Percentiles rank a stretch among this genome's conserved stretches.
These are phyloP conservation scores for Camponotus floridanus DNA, from an alignment of 1,140 invertebrate genomes.

Conservation along the genomic window DNA sequence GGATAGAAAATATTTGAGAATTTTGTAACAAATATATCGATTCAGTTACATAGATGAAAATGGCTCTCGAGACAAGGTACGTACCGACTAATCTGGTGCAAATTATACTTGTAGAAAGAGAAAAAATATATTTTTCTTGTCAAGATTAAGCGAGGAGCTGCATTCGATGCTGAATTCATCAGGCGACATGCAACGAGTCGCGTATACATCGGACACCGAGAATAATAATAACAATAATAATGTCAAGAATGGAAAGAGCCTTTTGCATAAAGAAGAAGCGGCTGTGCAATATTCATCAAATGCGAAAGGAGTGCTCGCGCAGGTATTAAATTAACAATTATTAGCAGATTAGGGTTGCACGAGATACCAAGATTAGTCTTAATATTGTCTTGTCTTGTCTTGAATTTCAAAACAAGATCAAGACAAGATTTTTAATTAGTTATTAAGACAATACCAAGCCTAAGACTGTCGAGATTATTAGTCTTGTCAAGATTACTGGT, in stretches of 20 bases:
- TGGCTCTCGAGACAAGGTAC: conserved; percentile 40
- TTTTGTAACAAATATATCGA: background rate
- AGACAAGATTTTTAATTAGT: no score
- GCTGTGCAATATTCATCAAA: conserved; percentile 68
- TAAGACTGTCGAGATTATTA: no score
- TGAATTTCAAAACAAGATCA: no score
- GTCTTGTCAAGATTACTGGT: no score
- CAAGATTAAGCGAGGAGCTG: conserved; percentile 71
- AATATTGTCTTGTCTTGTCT: no score
- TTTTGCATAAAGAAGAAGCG: conserved; percentile 19
- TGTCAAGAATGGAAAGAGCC: conserved; percentile 58
- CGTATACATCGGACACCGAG: conserved; percentile 53
- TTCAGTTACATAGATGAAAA: background rate
- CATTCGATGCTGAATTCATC: conserved; percentile 52
- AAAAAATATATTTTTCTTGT: conserved; percentile 28
- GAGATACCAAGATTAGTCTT: no score
- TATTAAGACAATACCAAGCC: no score
- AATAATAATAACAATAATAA: conserved; percentile 65
- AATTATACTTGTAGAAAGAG: background rate
- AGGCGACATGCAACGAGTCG: no score
- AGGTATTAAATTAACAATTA: conserved; percentile 64
- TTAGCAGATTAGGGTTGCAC: no score
- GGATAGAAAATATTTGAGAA: background rate
- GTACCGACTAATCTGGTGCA: background rate
- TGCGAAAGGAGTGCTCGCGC: conserved; percentile 77